Conservation (phyloP, 1,140 invertebrate genomes). For the Stegodyphus dumicola region DNA sequence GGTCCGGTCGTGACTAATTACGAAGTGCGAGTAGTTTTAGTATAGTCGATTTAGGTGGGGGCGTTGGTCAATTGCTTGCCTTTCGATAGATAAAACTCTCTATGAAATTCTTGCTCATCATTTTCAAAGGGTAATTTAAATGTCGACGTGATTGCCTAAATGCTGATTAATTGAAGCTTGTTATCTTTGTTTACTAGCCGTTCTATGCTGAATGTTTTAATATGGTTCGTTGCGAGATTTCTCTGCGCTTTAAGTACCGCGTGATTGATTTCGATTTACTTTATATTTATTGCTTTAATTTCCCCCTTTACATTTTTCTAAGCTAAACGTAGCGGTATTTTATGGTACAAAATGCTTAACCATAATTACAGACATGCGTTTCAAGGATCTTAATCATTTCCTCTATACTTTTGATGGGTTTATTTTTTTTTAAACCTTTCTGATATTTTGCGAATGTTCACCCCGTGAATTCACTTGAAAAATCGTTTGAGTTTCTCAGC, state of each 20-base stretch:
- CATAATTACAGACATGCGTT: slow-evolving; percentile 48
- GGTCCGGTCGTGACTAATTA: slow-evolving; percentile 55
- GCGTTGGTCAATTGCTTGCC: slow-evolving; percentile 49
- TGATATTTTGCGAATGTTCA: slow-evolving; percentile 15
- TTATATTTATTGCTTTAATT: slow-evolving; percentile 59
- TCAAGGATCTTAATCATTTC: slow-evolving; percentile 30
- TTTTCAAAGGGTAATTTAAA: slow-evolving; percentile 60
- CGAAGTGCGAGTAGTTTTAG: not conserved
- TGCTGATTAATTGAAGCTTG: slow-evolving; percentile 56
- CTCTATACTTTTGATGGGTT: not conserved
- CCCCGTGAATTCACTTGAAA: not conserved
- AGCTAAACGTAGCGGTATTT: slow-evolving; percentile 1
- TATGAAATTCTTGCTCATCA: slow-evolving; percentile 52
- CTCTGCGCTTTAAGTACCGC: slow-evolving; percentile 22
- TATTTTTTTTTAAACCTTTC: slow-evolving; percentile 6
- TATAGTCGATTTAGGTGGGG: slow-evolving; percentile 46
- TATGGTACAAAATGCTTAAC: slow-evolving; percentile 19
- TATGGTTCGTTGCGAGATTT: slow-evolving; percentile 8
- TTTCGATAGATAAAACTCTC: slow-evolving; percentile 53
- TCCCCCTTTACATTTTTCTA: slow-evolving; percentile 15
- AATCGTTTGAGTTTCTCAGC: not conserved
- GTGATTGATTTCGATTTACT: slow-evolving; percentile 57
- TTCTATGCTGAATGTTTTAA: slow-evolving; percentile 46
- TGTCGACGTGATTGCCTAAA: slow-evolving; percentile 57
- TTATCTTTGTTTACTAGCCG: slow-evolving; percentile 58